Conservation (phyloP, 2,797 vertebrate species). For the Tokudaia muenninki region DNA sequence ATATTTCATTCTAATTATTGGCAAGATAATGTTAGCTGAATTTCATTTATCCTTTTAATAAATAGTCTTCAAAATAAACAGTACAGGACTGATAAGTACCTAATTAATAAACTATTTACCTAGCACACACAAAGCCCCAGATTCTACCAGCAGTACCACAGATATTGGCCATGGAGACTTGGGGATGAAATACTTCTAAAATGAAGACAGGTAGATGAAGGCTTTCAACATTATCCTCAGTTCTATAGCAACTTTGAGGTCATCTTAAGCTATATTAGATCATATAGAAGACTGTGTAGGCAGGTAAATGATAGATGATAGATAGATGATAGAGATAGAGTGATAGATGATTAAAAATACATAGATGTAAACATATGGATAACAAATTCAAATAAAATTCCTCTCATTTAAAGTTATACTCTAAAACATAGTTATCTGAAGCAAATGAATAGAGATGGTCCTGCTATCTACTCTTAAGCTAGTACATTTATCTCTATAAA, state of each 20-base stretch:
- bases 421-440: conserved; percentile 81
- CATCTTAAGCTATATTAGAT: neutral
- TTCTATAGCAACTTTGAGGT: neutral
- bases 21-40: conserved; percentile 86
- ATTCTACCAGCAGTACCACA: neutral
- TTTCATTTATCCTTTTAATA: conserved; percentile 88
- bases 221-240: neutral
- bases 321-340: neutral
- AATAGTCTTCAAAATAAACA: conserved; percentile 83
- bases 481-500: conserved; percentile 77
- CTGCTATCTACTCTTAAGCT: conserved; percentile 73
- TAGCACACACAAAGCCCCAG: neutral
- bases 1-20: conserved; percentile 88
- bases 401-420: conserved; percentile 81
- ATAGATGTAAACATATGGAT: neutral
- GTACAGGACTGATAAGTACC: conserved; percentile 69
- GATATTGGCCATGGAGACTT: neutral
- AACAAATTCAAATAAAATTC: neutral
- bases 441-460: conserved; percentile 86
- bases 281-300: neutral
- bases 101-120: neutral
- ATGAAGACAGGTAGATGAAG: neutral
- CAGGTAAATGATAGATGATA: neutral
- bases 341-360: neutral
- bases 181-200: neutral